Conservation (phyloP, 2,888 invertebrate genomes). For the Callosobruchus maculatus region DNA sequence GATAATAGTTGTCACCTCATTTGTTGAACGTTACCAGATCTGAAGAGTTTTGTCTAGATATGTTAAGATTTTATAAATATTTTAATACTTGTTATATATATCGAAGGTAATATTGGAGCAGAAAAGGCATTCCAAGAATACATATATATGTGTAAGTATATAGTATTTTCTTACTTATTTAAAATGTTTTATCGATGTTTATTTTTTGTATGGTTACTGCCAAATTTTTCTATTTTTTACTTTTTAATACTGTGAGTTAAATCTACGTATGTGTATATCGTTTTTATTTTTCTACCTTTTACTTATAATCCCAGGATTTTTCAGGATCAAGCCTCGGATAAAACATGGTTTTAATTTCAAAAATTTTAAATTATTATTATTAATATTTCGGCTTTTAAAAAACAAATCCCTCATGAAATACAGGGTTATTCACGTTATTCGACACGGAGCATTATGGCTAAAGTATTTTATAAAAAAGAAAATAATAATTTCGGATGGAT, state of each 20-base stretch:
- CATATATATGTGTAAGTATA: neutral
- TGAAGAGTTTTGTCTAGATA: slow-evolving; percentile 33
- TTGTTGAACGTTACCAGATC: slow-evolving; percentile 47
- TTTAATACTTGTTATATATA: slow-evolving; percentile 15
- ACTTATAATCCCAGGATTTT: neutral
- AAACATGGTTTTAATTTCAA: neutral
- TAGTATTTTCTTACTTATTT: neutral
- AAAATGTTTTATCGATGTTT: neutral
- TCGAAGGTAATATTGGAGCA: slow-evolving; percentile 33
- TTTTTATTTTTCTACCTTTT: neutral
- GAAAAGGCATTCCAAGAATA: slow-evolving; percentile 42
- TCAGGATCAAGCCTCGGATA: neutral
- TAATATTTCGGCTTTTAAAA: too few species aligned
- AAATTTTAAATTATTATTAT: too few species aligned
- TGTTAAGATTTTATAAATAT: slow-evolving; percentile 30
- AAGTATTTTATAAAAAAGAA: too few species aligned
- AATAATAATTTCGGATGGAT: too few species aligned
- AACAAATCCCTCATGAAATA: too few species aligned
- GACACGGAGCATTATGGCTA: too few species aligned
- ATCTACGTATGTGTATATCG: neutral
- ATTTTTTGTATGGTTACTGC: neutral
- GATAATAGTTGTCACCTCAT: slow-evolving; percentile 26
- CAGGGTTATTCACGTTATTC: too few species aligned
- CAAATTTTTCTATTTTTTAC: slow-evolving; percentile 1
- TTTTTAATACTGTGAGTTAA: neutral